Base-by-base conservation (phyloP, 2,113 vertebrate species). In the Carassius auratus region DNA sequence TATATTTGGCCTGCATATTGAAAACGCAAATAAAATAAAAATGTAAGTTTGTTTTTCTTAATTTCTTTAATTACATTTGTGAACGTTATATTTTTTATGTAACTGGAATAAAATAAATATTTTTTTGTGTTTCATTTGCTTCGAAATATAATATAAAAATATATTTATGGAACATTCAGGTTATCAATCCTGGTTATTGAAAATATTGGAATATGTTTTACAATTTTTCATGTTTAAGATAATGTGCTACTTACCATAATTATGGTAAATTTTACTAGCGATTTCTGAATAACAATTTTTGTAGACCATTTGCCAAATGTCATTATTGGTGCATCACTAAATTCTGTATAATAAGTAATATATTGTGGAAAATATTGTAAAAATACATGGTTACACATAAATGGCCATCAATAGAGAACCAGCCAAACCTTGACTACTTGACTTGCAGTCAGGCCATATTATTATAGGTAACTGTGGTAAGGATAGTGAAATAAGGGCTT, bases 401-500 rank as follows among this genome's bases (percentile, higher is more conserved):
- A 38, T 71, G 33, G 33, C 33, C 8, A 69, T 69, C 17, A 69
- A 69, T 69, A 19, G 8, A 36, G 66, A 26, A 45, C 69, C 38
- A 45, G 69, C 2, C 9, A 73, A 73, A 42, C 38, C 38, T 74
- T 74, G 12, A 23, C 5, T 21, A 8, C 0, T 74, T n/a, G 15
- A 12, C 12, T 48, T 14, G 6, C 33, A 85, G 87, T 69, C 86
- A 92, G 89, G 87, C 85, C 88, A 36, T 91, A 93, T 93, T 92
- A 91, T 93, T 90, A 91, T 38, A 21, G 33, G 17, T 71, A 42
- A 5, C 17, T 71, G 33, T 19, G 21, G 19, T 71, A 45, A 42
- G 42, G 42, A 42, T 42, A 42, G 7, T 45, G 42, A 45, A 45
- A 45, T 42, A 42, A 8, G 36, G 38, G 33, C 42, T 76, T 26